Base-by-base conservation (phyloP, 2,888 invertebrate species). In the Amitus sp. region DNA sequence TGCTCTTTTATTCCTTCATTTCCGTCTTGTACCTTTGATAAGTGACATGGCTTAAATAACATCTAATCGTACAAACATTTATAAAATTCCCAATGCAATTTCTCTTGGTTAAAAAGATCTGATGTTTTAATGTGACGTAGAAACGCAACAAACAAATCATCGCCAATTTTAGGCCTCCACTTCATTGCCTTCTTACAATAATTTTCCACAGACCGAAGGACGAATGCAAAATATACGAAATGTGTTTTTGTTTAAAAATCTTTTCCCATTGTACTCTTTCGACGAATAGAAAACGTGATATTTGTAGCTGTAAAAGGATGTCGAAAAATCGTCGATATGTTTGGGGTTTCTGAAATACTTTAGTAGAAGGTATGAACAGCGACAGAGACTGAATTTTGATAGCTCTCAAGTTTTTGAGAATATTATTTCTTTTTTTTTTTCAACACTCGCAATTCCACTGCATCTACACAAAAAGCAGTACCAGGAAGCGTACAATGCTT, bases 401-500 rank as follows among this genome's bases (percentile, higher is more conserved):
- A n/a, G n/a, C n/a, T n/a, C n/a, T n/a, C n/a, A n/a, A n/a, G n/a
- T n/a, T 34, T 34, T 17, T 10, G 23, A 30, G 10, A n/a, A 30
- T 30, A 10, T 30, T n/a, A 30, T 7, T n/a, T 30, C n/a, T 7
- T 30, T 30, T n/a, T 30, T 30, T n/a, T 30, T 30, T 30, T 30
- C n/a, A n/a, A 23, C 23, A 23, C 23, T 30, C 30, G 48, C 54
- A 58, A 48, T 55, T 34, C 27, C 62, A 46, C 52, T 20, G 57
- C 50, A 50, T 54, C 57, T 54, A 58, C 62, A 58, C 55, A 52
- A 56, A 63, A 63, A 59, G 54, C 55, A 34, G 54, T 47, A 57
- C 54, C 53, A 53, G 53, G 62, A 62, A 52, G 52, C 56, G 62
- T 53, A 50, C 47, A 57, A 57, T 62, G 57, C 53, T 62, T 48